Percentiles rank a stretch among this genome's conserved stretches.
Conservation (phyloP, 1,140 invertebrate species). For the Carcinoscorpius rotundicauda region DNA sequence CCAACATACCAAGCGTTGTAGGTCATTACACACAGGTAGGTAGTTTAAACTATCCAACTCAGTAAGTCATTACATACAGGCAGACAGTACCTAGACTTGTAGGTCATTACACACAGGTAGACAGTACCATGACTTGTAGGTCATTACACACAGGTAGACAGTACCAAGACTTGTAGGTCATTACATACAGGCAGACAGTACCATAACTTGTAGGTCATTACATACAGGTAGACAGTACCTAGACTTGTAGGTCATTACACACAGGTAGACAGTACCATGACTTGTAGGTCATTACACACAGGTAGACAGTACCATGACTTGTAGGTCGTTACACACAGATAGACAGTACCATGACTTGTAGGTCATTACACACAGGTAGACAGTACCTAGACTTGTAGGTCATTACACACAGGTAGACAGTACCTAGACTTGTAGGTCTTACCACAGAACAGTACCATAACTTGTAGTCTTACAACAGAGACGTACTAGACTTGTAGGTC, state of each 20-base stretch:
- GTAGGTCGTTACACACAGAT: not conserved
- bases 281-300: slow-evolving; percentile 74
- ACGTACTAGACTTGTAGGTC: no score
- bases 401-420: slow-evolving; percentile 43
- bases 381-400: slow-evolving; percentile 44
- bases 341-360: slow-evolving; percentile 50
- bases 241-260: no score
- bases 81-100: slow-evolving; percentile 44
- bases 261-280: slow-evolving; percentile 35
- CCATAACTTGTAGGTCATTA: slow-evolving; percentile 61
- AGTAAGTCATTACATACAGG: not conserved
- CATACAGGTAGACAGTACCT: slow-evolving; percentile 46
- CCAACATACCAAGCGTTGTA: slow-evolving; percentile 46
- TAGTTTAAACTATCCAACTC: not conserved
- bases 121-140: no score
- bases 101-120: slow-evolving; percentile 67
- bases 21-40: slow-evolving; percentile 69
- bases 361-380: slow-evolving; percentile 69
- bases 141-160: slow-evolving; percentile 16
- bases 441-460: no score
- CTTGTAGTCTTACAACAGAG: no score
- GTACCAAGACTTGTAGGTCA: not conserved
- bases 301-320: slow-evolving; percentile 39
- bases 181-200: slow-evolving; percentile 35
- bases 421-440: slow-evolving; percentile 50